A percentile compares a stretch with the other conserved stretches of the same genome.
Conservation (phyloP, 35 echinoderm and acorn worm genomes). For the Ophiothrix spiculata region DNA sequence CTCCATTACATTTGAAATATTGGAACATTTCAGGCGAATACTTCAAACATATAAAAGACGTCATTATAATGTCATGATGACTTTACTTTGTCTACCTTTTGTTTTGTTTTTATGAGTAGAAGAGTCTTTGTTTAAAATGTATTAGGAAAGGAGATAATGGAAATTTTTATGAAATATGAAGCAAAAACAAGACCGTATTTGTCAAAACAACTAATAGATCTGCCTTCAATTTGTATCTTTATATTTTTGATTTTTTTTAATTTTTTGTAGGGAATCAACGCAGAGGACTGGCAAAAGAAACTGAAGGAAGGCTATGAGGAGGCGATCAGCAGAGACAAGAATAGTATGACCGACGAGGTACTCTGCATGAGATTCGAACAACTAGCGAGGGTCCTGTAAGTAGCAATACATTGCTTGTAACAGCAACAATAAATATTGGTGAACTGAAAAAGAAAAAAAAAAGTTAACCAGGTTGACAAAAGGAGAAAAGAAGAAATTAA, state of each 20-base stretch:
- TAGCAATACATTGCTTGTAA: no score
- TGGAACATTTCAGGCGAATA: no score
- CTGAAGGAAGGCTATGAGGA: conserved; percentile 7
- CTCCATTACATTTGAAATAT: no score
- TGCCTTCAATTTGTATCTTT: not conserved
- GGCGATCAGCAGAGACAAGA: not conserved
- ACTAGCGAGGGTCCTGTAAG: conserved; percentile 13
- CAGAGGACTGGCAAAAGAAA: not conserved
- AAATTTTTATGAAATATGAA: not conserved
- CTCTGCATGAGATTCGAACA: conserved; percentile 15
- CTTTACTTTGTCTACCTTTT: no score
- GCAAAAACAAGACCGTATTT: not conserved
- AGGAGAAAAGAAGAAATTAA: no score
- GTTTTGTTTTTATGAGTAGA: not conserved
- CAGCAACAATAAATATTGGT: no score
- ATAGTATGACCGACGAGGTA: conserved; percentile 1
- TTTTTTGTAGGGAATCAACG: not conserved
- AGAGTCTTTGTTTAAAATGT: not conserved
- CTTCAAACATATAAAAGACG: no score
- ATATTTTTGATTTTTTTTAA: not conserved
- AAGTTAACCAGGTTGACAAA: no score
- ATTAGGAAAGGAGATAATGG: not conserved
- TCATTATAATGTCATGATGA: no score
- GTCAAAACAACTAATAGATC: not conserved
- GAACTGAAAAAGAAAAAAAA: no score